Percentiles rank a stretch among this genome's conserved stretches.
Conservation (phyloP, 2,888 invertebrate genomes). For the Erpobdella octoculata region DNA sequence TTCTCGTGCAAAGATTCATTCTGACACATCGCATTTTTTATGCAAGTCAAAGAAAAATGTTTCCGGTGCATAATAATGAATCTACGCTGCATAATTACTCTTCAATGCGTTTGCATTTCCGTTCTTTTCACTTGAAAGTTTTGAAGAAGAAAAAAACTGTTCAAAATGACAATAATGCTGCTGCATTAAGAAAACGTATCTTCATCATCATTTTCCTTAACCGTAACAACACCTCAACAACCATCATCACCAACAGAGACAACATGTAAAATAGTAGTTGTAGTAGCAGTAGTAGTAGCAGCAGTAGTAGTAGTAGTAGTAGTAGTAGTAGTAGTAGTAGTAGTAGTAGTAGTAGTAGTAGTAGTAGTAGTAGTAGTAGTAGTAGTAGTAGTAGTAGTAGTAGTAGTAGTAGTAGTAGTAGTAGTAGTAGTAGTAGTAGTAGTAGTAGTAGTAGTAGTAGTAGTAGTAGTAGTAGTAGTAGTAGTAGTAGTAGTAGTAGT, state of each 20-base stretch:
- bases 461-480: slow-evolving; percentile 4
- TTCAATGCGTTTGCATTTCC: too few species aligned
- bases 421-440: not conserved
- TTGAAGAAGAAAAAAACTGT: too few species aligned
- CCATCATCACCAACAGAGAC: too few species aligned
- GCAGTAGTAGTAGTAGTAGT: not conserved
- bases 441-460: slow-evolving; percentile 1
- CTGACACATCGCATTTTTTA: not conserved
- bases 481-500: slow-evolving; percentile 1
- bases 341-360: slow-evolving; percentile 4
- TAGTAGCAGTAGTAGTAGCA: not conserved
- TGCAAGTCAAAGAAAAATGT: too few species aligned
- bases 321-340: not conserved
- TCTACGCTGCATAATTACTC: too few species aligned
- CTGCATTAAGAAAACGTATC: too few species aligned
- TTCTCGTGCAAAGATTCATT: not conserved
- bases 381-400: not conserved
- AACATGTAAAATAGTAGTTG: too few species aligned
- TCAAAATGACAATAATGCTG: too few species aligned
- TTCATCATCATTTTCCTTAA: too few species aligned
- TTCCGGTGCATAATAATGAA: too few species aligned
- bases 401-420: not conserved
- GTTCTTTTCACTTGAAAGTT: too few species aligned
- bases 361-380: not conserved
- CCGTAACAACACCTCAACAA: too few species aligned